Percentiles rank a stretch among this genome's conserved stretches.
Evolutionary conservation across 37 sponge, comb jelly and placozoan species (phyloP).

Genomic region (Aplysina aerophoba): DNA sequence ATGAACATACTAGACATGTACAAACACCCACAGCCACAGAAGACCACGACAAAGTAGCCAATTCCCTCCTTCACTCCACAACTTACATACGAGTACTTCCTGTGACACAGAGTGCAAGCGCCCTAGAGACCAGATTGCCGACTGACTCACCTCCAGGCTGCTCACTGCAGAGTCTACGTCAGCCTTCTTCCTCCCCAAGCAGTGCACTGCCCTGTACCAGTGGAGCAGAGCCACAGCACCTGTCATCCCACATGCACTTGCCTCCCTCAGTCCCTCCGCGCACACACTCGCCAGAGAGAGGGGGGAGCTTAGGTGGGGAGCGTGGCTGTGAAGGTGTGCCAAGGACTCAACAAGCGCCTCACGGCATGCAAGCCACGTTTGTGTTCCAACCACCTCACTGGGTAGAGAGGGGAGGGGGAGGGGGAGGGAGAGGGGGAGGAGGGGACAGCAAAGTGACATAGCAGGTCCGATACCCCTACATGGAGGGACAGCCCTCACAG

Average conservation of each 20-base stretch:
- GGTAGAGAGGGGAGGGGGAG: not conserved
- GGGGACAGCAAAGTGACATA: not conserved
- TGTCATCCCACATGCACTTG: not conserved
- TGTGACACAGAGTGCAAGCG: not conserved
- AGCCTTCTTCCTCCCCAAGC: not conserved
- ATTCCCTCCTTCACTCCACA: no score
- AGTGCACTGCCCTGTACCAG: constrained; percentile 18
- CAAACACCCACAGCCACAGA: no score
- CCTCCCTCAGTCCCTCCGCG: not conserved
- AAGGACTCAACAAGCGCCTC: constrained; percentile 4
- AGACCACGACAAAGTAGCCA: no score
- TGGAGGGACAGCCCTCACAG: not conserved
- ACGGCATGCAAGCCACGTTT: constrained; percentile 15
- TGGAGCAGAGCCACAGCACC: not conserved
- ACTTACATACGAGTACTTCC: no score
- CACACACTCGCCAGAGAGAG: not conserved
- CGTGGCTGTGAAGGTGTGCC: constrained; percentile 7
- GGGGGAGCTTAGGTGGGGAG: not conserved
- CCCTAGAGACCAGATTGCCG: not conserved
- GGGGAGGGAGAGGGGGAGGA: not conserved
- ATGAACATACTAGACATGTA: no score
- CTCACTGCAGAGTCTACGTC: not conserved
- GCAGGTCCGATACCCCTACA: not conserved
- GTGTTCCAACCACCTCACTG: not conserved
- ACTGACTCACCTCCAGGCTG: not conserved